Evolutionary conservation across 2,888 invertebrate genomes (phyloP), one percentile per base, ranked within the genome.

Genomic region (Nezara viridula): DNA sequence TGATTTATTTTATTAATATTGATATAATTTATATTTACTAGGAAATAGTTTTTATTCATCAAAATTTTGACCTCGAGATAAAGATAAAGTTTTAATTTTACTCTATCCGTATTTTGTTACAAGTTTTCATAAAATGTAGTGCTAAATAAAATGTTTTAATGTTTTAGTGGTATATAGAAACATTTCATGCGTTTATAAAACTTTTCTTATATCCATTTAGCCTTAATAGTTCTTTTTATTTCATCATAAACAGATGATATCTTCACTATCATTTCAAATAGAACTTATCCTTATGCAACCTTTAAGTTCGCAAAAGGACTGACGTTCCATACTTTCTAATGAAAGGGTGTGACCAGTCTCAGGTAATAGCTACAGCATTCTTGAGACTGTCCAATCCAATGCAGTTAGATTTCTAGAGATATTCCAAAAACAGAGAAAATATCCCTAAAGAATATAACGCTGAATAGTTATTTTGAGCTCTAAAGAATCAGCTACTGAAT

Each of bases 281-380:
- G 19, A 37, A 37, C 66, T 37, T 73, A 73, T 37, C 37, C 66
- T 73, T 73, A 73, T 73, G 66, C 66, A 73, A 73, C 37, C 37
- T 37, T 37, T 37, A 73, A 73, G 32, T 73, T 73, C 32, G 66
- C 66, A 73, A 73, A 73, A 73, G 66, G 37, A 73, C 37, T 73
- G 66, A 73, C 66, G 66, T 37, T 73, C 32, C 37, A 21, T 73
- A 37, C 66, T 73, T 73, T 73, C 66, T 73, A 73, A 73, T 73
- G 66, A 73, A 73, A 73, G 66, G 66, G 66, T 73, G 66, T 73
- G 66, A 21, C 66, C 60, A 60, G 32, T 37, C 37, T 6, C 32
- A 73, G 66, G 66, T 73, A 73, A 73, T 73, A 73, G 66, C 19
- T 9, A 37, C 66, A 37, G 32, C 66, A 73, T 73, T 73, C 66